Evolutionary conservation across 2,113 vertebrate genomes (phyloP), one percentile per base, ranked within the genome.

Genomic region (Spilogale gracilis): DNA sequence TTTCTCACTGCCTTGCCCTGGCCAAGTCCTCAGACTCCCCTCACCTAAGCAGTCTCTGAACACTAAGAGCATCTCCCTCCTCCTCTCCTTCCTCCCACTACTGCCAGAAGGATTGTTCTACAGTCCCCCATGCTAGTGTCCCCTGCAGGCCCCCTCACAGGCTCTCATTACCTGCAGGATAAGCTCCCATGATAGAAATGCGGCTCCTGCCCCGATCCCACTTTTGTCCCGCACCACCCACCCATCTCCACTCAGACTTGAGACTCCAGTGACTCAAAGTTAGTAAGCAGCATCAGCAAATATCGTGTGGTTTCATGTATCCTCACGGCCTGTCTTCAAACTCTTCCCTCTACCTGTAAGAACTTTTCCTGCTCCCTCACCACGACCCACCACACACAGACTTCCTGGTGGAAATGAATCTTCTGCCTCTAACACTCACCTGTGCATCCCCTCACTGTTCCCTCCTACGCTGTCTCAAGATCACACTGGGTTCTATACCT

Each of bases 1-100:
- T 1, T n/a, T 63, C 43, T 69, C 50, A 9, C 27, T 50, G 94
- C 16, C 17, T 0, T 0, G 0, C 13, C 20, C 3, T 5, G 9
- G 16, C 1, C n/a, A 27, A 13, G 27, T 56, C 20, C 13, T n/a
- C 1, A 5, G 13, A 27, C 38, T 6, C 18, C 25, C 83, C 8
- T 5, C 38, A 7, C 20, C 56, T n/a, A 2, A 50, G 18, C 8
- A 9, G 8, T n/a, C 21, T 38, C 61, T 54, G 54, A 58, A 61
- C 25, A 45, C 16, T 54, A 12, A n/a, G 30, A 38, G 18, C 30
- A 9, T 3, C 4, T 0, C 1, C 45, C 32, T 89, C 50, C 10
- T 7, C 6, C 1, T 11, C 25, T 14, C 27, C n/a, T 38, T 74
- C 25, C 60, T 38, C 48, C 73, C 6, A 4, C 48, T 30, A 3